Evolutionary conservation across 1,140 invertebrate genomes (phyloP), one percentile per base, ranked within the genome.

Genomic region (Camponotus floridanus): DNA sequence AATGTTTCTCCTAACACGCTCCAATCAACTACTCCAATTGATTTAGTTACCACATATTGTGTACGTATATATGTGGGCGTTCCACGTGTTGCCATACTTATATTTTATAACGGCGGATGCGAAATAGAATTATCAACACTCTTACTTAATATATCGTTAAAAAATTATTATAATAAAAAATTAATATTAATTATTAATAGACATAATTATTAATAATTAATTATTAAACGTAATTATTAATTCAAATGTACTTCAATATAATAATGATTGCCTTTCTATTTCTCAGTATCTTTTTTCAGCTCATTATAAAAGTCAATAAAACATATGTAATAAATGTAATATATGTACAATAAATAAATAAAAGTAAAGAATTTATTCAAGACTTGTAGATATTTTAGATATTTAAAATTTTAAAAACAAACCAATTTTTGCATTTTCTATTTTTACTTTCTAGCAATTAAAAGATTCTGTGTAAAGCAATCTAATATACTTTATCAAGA

Each of bases 11-110:
- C 36, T 65, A 65, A 64, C 76, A 67, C 26, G 31, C 18, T 64
- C 45, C 55, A 79, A 64, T 79, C 62, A 62, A 45, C 26, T 26
- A 68, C 42, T 61, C 45, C 42, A 51, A 67, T 67, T 51, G 61
- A 79, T 79, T 67, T 67, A 79, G n/a, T 61, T 78, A 62, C 45
- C 26, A 48, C 42, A 78, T 31, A 48, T 36, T 31, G 51, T 51
- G 31, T 59, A 61, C 76, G 76, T 65, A 26, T 59, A 26, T 76
- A 64, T 59, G 15, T 36, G 21, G 7, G 26, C 26, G 21, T 76
- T 65, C 59, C 76, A 65, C 59, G 61, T 67, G 76, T 51, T 67
- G n/a, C 42, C n/a, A 31, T n/a, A 51, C 7, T 45, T 26, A 36
- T 31, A 67, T 79, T 79, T 42, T 31, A 18, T 67, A 79, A 65